These are phyloP conservation scores for Indicator indicator DNA, from an alignment of 2,113 vertebrate genomes.

Conservation along the genomic window DNA sequence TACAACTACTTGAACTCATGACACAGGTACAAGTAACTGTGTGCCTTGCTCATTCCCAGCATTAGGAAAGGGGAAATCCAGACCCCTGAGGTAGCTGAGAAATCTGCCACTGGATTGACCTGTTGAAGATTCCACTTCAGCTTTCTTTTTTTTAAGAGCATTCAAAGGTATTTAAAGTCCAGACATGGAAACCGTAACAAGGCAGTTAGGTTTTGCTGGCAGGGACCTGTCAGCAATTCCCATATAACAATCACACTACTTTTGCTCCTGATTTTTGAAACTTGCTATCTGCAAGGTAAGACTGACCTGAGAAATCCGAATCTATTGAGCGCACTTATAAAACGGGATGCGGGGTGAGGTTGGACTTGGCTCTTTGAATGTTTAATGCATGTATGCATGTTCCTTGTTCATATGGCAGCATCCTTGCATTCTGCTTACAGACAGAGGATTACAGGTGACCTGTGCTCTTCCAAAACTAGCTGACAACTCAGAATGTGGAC, in stretches of 20 bases:
- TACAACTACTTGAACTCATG: background rate
- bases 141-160: background rate
- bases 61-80: background rate
- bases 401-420: background rate
- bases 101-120: background rate
- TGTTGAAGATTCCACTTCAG: background rate
- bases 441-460: background rate
- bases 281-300: background rate
- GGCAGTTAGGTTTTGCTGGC: background rate
- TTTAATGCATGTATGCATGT: background rate
- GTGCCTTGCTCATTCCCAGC: background rate
- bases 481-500: background rate
- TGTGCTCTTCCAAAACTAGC: background rate
- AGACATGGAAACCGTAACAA: background rate
- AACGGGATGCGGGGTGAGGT: background rate
- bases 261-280: background rate
- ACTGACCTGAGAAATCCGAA: background rate
- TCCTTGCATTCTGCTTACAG: background rate
- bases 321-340: background rate
- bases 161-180: background rate
- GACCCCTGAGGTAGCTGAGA: background rate
- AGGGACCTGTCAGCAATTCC: background rate
- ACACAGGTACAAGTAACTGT: background rate
- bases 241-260: background rate
- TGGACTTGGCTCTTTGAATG: background rate